These are phyloP conservation scores for Nezara viridula DNA, from an alignment of 2,888 invertebrate species.

Conservation along the genomic window DNA sequence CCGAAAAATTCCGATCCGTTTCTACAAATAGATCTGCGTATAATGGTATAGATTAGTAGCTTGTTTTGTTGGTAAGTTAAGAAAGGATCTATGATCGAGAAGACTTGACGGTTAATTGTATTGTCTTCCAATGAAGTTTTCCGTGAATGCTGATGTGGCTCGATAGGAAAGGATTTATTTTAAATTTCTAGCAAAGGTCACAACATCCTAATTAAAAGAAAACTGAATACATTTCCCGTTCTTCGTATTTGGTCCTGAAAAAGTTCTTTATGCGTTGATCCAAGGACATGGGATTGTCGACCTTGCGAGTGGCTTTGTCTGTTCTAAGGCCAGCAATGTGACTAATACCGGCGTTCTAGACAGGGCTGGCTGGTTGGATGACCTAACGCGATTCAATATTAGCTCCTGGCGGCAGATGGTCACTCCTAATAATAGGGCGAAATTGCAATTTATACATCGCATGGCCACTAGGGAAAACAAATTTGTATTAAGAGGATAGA, in stretches of 20 bases:
- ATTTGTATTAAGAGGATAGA: constrained; percentile 27
- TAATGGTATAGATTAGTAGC: too few species aligned
- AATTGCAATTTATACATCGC: background rate
- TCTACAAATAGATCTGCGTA: too few species aligned
- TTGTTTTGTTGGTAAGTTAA: too few species aligned
- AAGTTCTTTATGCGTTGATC: background rate
- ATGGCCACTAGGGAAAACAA: background rate
- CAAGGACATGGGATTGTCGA: background rate
- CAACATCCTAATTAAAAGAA: too few species aligned
- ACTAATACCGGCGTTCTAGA: background rate
- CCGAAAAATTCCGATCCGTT: too few species aligned
- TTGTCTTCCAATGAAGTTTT: too few species aligned
- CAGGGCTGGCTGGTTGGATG: background rate
- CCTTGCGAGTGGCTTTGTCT: constrained; percentile 1
- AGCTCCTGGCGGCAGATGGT: background rate
- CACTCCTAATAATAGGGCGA: background rate
- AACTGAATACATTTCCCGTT: too few species aligned
- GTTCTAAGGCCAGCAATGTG: background rate
- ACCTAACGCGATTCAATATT: background rate
- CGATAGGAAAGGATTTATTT: too few species aligned
- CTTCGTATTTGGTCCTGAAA: background rate
- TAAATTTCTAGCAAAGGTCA: too few species aligned
- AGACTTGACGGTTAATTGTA: too few species aligned
- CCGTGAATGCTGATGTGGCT: too few species aligned
- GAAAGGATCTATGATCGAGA: too few species aligned